Evolutionary conservation across 2,113 vertebrate genomes (phyloP), one percentile per base, ranked within the genome.

Genomic region (Phalacrocorax brasilianus): DNA sequence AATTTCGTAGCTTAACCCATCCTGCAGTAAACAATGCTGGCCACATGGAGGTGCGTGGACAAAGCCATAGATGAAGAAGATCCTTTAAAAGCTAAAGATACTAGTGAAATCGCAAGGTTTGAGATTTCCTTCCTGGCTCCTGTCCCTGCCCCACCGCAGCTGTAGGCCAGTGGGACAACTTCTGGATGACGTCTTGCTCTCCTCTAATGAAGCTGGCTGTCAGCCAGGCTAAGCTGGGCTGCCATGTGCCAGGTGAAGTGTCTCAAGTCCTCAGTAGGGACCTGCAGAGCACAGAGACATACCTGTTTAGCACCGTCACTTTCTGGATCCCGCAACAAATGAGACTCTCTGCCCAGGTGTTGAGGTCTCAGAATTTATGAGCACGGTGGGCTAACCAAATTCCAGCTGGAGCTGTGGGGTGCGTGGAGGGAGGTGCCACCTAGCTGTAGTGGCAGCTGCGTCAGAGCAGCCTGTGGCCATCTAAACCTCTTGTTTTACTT

Each of bases 171-270:
- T n/a, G 17, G 26, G 12, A 38, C 10, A 45, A 9, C 27, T 52
- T 56, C 22, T 14, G 53, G 26, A 53, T 19, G 35, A 22, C 18
- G 13, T 75, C 11, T 24, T 76, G 45, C 24, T 26, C 33, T 71
- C 45, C 6, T 50, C 58, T 80, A 35, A 45, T 6, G 53, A 62
- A 40, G 12, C 15, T 62, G 53, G 3, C 73, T 68, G 38, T 35
- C 78, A 53, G 45, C 6, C 38, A 58, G 59, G 66, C 14, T 20
- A 28, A 50, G 8, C 73, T 71, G 61, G 17, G 32, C 35, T 2
- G 1, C n/a, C 0, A 0, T 6, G 14, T 49, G 20, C 40, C 12
- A 12, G 22, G 20, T 53, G n/a, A 47, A 63, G 38, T 14, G 26
- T 32, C 21, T 59, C 23, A 35, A 10, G 44, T 32, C 27, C 32